A percentile compares a stretch with the other conserved stretches of the same genome.
phyloP scores from a whole-genome alignment of 2,113 vertebrate genomes.

The Corythornis vintsioides region DNA sequence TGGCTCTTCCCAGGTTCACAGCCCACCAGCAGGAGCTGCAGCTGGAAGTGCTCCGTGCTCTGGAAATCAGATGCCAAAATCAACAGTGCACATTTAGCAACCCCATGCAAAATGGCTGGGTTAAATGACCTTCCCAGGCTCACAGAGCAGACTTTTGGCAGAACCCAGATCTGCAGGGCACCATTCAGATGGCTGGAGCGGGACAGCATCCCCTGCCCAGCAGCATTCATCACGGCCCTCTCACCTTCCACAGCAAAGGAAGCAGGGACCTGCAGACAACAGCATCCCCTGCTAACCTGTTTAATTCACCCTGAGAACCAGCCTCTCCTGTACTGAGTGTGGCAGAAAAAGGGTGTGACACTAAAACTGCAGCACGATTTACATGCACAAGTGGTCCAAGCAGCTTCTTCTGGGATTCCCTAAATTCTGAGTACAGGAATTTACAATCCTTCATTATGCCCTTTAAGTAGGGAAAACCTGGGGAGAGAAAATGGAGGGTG shows the following conservation, averaged over 20 bases:
- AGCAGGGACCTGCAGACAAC: background rate
- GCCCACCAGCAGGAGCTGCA: constrained; percentile 28
- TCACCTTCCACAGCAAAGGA: background rate
- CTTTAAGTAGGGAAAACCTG: background rate
- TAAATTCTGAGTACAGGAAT: background rate
- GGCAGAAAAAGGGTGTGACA: background rate
- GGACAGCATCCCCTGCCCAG: background rate
- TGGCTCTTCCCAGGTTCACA: background rate
- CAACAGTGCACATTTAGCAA: background rate
- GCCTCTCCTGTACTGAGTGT: background rate
- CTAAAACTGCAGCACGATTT: background rate
- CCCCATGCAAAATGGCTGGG: background rate
- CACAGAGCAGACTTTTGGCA: constrained; percentile 8
- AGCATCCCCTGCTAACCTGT: background rate
- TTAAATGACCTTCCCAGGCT: background rate
- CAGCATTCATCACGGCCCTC: background rate
- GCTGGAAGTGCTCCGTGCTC: constrained; percentile 4
- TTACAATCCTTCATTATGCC: background rate
- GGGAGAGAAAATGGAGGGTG: constrained; percentile 21
- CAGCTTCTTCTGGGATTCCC: background rate
- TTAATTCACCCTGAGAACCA: background rate
- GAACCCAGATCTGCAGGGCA: background rate
- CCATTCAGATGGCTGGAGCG: background rate
- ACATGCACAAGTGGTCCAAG: background rate
- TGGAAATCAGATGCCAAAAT: constrained; percentile 15